These are phyloP conservation scores for Aleiodes testaceus DNA, from an alignment of 2,888 invertebrate species.

Conservation along the genomic window DNA sequence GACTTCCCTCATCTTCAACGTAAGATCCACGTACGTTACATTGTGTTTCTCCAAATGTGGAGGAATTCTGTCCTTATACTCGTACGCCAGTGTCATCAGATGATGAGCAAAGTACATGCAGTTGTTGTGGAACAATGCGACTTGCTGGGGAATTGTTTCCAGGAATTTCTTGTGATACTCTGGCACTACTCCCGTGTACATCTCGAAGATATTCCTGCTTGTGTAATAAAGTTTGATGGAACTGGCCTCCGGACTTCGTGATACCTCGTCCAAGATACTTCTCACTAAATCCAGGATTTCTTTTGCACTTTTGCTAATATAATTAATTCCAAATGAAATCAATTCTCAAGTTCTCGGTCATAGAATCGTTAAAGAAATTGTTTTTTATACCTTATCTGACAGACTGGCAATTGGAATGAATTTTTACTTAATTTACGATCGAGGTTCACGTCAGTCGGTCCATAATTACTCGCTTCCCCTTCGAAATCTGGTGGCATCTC, in stretches of 20 bases:
- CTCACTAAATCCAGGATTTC: constrained; percentile 80
- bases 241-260: constrained; percentile 77
- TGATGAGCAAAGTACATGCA: constrained; percentile 90
- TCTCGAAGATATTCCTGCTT: constrained; percentile 82
- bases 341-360: constrained; percentile 1
- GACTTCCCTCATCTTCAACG: constrained; percentile 79
- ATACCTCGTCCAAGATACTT: constrained; percentile 80
- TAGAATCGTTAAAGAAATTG: no score
- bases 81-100: constrained; percentile 79
- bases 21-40: constrained; percentile 81
- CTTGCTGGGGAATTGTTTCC: constrained; percentile 90
- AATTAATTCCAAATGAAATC: neutral
- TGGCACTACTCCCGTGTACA: constrained; percentile 86
- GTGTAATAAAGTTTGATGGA: constrained; percentile 81
- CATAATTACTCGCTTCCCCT: constrained; percentile 51
- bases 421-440: constrained; percentile 63
- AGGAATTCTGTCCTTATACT: constrained; percentile 80
- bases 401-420: constrained; percentile 74
- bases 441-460: constrained; percentile 52
- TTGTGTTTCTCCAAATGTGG: constrained; percentile 75
- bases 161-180: constrained; percentile 86
- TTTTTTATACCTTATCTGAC: constrained; percentile 74
- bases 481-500: constrained; percentile 49
- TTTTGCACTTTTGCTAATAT: constrained; percentile 76
- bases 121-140: constrained; percentile 92